Percentiles rank a stretch among this genome's conserved stretches.
Conservation (phyloP, 2,888 invertebrate genomes). For the Drosophila tanythrix region DNA sequence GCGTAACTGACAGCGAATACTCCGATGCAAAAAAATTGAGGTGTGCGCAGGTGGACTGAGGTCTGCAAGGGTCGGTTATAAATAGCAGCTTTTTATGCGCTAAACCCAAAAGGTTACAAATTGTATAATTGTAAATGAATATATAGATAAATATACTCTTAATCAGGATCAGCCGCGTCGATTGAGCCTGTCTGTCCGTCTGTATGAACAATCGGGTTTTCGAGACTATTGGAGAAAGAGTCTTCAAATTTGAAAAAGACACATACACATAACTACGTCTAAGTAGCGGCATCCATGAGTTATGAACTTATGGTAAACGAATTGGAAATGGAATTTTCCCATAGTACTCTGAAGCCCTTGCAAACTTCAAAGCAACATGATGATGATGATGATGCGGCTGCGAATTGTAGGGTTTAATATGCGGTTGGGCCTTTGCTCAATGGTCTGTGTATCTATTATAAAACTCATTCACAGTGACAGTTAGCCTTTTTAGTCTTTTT, state of each 20-base stretch:
- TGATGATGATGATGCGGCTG: not conserved
- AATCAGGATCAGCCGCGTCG: not conserved
- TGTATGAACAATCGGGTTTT: not conserved
- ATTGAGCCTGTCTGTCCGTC: too few species aligned
- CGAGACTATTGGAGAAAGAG: not conserved
- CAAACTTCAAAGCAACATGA: constrained; percentile 48
- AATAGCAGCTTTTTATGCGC: not conserved
- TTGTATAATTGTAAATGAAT: not conserved
- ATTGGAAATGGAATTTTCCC: not conserved
- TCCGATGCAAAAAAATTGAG: not conserved
- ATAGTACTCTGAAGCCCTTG: not conserved
- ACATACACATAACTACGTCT: not conserved
- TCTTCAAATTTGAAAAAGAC: not conserved
- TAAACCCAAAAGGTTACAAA: not conserved
- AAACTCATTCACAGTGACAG: constrained; percentile 4
- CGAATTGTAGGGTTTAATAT: not conserved
- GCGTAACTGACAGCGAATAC: not conserved
- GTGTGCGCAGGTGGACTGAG: not conserved
- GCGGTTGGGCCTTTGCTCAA: constrained; percentile 28
- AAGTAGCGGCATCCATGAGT: not conserved
- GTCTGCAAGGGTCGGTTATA: not conserved
- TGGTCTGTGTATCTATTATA: constrained; percentile 36
- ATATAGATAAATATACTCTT: not conserved
- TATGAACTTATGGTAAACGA: not conserved
- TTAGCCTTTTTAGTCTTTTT: constrained; percentile 11